Evolutionary conservation across 2,113 vertebrate species (phyloP).

Genomic region (Alligator mississippiensis): DNA sequence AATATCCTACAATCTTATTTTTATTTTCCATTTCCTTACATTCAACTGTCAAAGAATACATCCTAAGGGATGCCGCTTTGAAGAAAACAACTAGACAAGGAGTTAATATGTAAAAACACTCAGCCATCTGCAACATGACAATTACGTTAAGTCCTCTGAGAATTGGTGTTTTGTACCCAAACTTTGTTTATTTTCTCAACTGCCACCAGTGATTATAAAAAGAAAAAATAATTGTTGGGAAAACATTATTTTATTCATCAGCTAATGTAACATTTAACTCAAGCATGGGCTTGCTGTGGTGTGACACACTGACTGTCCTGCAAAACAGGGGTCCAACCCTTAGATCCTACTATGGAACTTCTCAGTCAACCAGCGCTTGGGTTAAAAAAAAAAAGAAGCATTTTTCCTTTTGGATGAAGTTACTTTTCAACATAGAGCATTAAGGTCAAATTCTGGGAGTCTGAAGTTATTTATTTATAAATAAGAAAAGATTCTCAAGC

Average conservation of each 20-base stretch:
- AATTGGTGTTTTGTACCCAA: constrained; percentile 69
- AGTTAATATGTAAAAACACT: constrained; percentile 65
- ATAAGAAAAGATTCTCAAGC: background rate
- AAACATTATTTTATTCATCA: constrained; percentile 56
- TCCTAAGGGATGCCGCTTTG: constrained; percentile 39
- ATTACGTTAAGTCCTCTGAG: constrained; percentile 71
- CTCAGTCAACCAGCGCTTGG: constrained; percentile 13
- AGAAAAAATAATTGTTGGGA: constrained; percentile 60
- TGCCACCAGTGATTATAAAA: constrained; percentile 54
- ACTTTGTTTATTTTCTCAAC: constrained; percentile 58
- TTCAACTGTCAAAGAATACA: constrained; percentile 71
- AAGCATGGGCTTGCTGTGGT: constrained; percentile 21
- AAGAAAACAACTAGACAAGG: constrained; percentile 63
- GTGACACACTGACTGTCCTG: background rate
- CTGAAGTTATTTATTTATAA: background rate
- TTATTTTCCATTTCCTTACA: constrained; percentile 75
- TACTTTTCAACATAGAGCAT: background rate
- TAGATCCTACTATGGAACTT: no score
- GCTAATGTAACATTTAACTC: constrained; percentile 46
- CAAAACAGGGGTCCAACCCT: background rate
- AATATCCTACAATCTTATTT: constrained; percentile 69
- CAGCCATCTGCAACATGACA: constrained; percentile 36
- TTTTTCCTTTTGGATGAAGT: background rate
- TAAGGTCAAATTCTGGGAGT: background rate
- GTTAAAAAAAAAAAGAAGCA: constrained; percentile 18